Base-by-base conservation (phyloP, 2,888 invertebrate genomes). In the Rotaria socialis region DNA sequence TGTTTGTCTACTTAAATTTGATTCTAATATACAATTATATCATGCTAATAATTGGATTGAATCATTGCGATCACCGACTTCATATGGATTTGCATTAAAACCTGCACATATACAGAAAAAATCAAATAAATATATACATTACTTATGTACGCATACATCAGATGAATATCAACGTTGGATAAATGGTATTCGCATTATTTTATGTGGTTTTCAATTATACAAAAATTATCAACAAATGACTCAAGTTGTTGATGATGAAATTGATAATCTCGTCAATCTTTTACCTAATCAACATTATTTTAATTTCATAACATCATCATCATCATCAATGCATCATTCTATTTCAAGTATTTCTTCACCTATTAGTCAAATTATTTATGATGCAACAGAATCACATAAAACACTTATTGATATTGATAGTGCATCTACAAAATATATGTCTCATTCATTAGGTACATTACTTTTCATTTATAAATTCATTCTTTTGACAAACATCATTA, bases 51-150 rank as follows among this genome's bases (percentile, higher is more conserved):
- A 96, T 67, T 99, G 98, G 98, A 95, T 94, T 91, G 98, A 98
- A 92, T 98, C 98, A 91, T 96, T 95, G 92, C 98, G 98, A 92
- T 95, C 99, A 0, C 99, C 98, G 0, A 96, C 96, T 0, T 97
- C 98, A 89, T 94, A 93, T 90, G 96, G 97, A 89, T 97, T 99
- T 91, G 98, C 97, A 8, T 94, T 99, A 88, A 99, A 99, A 90
- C 96, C 96, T 89, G 96, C 97, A 0, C 94, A 95, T 89, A 93
- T 96, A 86, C 95, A 96, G 92, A 95, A 95, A 88, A 96, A 96
- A 92, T 95, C 95, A 89, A 93, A 95, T 89, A 95, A 96, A 92
- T 96, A 95, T 90, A 95, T 98, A 88, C 96, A 97, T 92, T 98
- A 96, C 92, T 93, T 99, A 86, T 99, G 98, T 91, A 96, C 97